Percentiles rank a stretch among this genome's conserved stretches.
Evolutionary conservation across 2,888 invertebrate genomes (phyloP).

Genomic region (Neocrepidodera transversa): DNA sequence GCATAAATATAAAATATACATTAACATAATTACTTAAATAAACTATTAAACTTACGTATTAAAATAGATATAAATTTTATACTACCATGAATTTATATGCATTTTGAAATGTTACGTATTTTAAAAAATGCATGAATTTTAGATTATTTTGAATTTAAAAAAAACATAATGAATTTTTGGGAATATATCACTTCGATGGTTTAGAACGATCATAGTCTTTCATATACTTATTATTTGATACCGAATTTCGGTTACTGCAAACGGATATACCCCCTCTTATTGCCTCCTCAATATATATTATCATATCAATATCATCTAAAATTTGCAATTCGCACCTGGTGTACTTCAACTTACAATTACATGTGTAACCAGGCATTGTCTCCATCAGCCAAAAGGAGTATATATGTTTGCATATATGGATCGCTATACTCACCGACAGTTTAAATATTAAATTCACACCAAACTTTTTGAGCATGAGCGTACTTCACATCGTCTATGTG

Average conservation of each 20-base stretch:
- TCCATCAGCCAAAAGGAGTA: slow-evolving; percentile 5
- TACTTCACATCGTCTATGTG: slow-evolving; percentile 44
- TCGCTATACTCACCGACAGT: slow-evolving; percentile 49
- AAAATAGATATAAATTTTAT: too few species aligned
- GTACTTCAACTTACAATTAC: slow-evolving; percentile 31
- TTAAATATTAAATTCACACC: slow-evolving; percentile 44
- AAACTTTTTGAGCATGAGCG: slow-evolving; percentile 47
- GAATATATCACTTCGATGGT: slow-evolving; percentile 32
- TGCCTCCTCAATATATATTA: slow-evolving; percentile 40
- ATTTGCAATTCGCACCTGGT: slow-evolving; percentile 45
- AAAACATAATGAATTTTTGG: too few species aligned
- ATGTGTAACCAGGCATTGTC: background rate
- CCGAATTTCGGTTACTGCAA: slow-evolving; percentile 9
- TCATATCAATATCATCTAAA: slow-evolving; percentile 40
- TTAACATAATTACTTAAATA: too few species aligned
- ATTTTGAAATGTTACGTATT: too few species aligned
- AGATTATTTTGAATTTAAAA: too few species aligned
- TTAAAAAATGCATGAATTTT: too few species aligned
- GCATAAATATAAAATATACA: too few species aligned
- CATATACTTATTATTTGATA: slow-evolving; percentile 50
- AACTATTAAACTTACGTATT: too few species aligned
- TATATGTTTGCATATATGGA: slow-evolving; percentile 31
- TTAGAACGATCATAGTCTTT: slow-evolving; percentile 42
- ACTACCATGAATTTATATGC: too few species aligned
- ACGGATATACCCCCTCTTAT: slow-evolving; percentile 28